phyloP scores from a whole-genome alignment of 2,888 invertebrate species.

The Mimas tiliae region DNA sequence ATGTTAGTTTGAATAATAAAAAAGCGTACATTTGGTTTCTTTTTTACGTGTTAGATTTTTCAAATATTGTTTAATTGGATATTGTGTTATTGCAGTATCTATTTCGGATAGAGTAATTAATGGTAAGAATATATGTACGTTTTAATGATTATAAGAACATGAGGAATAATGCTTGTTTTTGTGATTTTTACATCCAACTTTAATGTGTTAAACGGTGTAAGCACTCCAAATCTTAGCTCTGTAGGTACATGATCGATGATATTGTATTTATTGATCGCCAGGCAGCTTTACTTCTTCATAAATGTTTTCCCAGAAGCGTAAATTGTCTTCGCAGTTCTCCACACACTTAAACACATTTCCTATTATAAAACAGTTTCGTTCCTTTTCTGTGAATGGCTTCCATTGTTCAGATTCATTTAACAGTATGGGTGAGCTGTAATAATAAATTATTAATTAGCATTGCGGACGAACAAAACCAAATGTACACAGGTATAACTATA shows the following conservation, averaged over 20 bases:
- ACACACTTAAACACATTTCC: slow-evolving; percentile 57
- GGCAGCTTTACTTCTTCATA: slow-evolving; percentile 51
- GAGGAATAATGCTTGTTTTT: neutral
- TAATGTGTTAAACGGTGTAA: neutral
- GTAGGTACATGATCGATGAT: neutral
- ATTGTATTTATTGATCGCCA: neutral
- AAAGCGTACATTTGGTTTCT: slow-evolving; percentile 13
- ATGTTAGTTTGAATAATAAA: neutral
- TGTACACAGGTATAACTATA: too few species aligned
- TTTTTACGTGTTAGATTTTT: neutral
- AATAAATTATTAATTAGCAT: slow-evolving; percentile 24
- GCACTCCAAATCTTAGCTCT: neutral
- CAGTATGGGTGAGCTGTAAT: slow-evolving; percentile 70
- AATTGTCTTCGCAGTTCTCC: slow-evolving; percentile 54
- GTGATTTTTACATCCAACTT: neutral
- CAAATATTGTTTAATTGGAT: neutral
- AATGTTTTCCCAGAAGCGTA: slow-evolving; percentile 70
- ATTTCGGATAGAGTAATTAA: slow-evolving; percentile 44
- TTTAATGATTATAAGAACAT: slow-evolving; percentile 51
- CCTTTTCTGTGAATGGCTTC: slow-evolving; percentile 63
- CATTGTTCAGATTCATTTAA: slow-evolving; percentile 51
- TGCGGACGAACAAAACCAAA: too few species aligned
- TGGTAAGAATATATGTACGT: slow-evolving; percentile 59
- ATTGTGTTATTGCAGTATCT: slow-evolving; percentile 47
- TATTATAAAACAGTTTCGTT: slow-evolving; percentile 63